A percentile compares a stretch with the other conserved stretches of the same genome.
phyloP scores from a whole-genome alignment of 2,797 vertebrate genomes.

The Platyrinchus mystaceus region DNA sequence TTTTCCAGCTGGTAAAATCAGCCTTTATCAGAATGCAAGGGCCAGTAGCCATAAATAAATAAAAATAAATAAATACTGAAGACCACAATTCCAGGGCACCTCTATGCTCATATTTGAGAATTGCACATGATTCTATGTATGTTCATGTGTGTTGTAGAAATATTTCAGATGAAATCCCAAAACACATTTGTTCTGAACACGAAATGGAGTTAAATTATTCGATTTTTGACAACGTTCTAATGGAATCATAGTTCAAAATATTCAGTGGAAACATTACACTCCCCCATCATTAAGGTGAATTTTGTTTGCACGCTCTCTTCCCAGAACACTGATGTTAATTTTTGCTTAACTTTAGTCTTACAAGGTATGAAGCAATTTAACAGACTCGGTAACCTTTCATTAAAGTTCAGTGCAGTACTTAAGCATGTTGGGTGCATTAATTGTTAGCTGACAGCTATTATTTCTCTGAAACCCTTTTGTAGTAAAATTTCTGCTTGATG shows the following conservation, averaged over 20 bases:
- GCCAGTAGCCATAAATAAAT: neutral
- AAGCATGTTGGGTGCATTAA: constrained; percentile 76
- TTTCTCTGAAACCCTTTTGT: constrained; percentile 74
- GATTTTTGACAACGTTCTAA: constrained; percentile 50
- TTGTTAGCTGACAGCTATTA: constrained; percentile 81
- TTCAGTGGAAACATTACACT: constrained; percentile 66
- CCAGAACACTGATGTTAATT: constrained; percentile 73
- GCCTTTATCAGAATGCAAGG: neutral
- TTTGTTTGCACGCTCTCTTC: constrained; percentile 73
- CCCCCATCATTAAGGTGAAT: constrained; percentile 66
- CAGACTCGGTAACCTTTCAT: constrained; percentile 78
- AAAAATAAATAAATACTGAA: neutral
- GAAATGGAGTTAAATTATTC: neutral
- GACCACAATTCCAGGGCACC: neutral
- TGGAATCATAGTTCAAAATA: constrained; percentile 61
- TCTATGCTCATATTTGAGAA: neutral
- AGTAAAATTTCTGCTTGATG: constrained; percentile 75
- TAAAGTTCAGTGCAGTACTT: constrained; percentile 77
- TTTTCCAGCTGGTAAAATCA: neutral
- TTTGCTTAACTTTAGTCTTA: constrained; percentile 77
- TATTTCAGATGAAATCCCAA: neutral
- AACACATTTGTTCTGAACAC: neutral
- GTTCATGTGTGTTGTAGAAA: neutral
- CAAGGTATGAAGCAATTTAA: constrained; percentile 75
- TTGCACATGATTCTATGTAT: rapidly evolving